These are phyloP conservation scores for Pollenia angustigena DNA, from an alignment of 2,888 invertebrate genomes.

Conservation along the genomic window DNA sequence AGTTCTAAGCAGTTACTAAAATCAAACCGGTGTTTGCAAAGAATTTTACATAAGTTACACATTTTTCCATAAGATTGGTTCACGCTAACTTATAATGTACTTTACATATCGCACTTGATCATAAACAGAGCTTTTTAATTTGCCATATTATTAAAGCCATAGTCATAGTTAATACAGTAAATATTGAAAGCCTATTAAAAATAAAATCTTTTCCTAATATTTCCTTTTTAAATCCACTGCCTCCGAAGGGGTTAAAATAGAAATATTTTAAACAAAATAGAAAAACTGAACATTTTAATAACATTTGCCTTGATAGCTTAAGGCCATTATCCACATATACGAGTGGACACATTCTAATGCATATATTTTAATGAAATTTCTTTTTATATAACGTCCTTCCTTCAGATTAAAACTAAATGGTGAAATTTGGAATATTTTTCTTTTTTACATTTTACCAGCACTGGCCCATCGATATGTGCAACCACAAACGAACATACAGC, in stretches of 20 bases:
- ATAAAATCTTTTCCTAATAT: neutral
- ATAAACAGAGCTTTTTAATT: too few species aligned
- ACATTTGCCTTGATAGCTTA: conserved; percentile 58
- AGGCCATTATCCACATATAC: conserved; percentile 34
- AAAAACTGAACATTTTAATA: conserved; percentile 45
- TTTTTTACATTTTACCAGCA: neutral
- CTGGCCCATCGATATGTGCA: neutral
- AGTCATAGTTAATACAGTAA: too few species aligned
- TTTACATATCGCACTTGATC: too few species aligned
- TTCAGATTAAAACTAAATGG: conserved; percentile 32
- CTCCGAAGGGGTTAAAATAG: conserved; percentile 3
- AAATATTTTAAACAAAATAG: neutral
- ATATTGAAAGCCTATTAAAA: too few species aligned
- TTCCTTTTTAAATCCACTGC: neutral
- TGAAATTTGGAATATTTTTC: conserved; percentile 38
- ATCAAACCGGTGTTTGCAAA: too few species aligned
- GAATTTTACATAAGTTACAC: too few species aligned
- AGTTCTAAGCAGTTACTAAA: too few species aligned
- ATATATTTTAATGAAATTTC: conserved; percentile 52
- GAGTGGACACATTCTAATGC: neutral
- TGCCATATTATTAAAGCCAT: too few species aligned
- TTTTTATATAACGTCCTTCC: conserved; percentile 27
- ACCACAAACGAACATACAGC: conserved; percentile 14
- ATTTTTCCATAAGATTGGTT: too few species aligned
- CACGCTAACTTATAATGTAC: neutral